These are phyloP conservation scores for Sphinx pinastri DNA, from an alignment of 2,888 invertebrate genomes.

Conservation along the genomic window DNA sequence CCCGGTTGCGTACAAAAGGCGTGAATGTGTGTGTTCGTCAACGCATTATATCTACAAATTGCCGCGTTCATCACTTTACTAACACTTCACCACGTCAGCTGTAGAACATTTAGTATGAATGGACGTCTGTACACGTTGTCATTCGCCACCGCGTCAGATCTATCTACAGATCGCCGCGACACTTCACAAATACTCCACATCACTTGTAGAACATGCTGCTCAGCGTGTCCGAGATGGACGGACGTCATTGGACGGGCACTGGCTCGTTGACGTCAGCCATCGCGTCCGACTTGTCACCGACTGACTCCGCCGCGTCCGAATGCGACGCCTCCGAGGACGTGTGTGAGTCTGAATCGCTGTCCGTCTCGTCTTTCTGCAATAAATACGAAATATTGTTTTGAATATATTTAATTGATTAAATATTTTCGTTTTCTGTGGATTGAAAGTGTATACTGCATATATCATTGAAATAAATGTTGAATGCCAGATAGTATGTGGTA, in stretches of 20 bases:
- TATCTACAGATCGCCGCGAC: not conserved
- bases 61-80: no score
- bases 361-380: constrained; percentile 51
- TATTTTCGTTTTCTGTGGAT: not conserved
- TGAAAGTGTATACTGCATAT: not conserved
- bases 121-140: no score
- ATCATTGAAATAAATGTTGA: no score
- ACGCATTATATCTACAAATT: no score
- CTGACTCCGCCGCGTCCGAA: constrained; percentile 19
- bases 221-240: constrained; percentile 2
- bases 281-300: constrained; percentile 9
- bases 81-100: no score
- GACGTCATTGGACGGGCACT: constrained; percentile 23
- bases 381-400: not conserved
- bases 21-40: no score
- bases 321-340: constrained; percentile 32
- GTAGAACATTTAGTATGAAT: no score
- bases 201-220: constrained; percentile 24
- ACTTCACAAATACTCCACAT: not conserved
- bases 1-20: no score
- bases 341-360: constrained; percentile 45
- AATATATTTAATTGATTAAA: not conserved
- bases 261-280: constrained; percentile 11
- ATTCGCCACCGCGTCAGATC: not conserved
- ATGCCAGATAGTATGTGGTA: no score